phyloP scores from a whole-genome alignment of 2,888 invertebrate species.

The Eupithecia inturbata region DNA sequence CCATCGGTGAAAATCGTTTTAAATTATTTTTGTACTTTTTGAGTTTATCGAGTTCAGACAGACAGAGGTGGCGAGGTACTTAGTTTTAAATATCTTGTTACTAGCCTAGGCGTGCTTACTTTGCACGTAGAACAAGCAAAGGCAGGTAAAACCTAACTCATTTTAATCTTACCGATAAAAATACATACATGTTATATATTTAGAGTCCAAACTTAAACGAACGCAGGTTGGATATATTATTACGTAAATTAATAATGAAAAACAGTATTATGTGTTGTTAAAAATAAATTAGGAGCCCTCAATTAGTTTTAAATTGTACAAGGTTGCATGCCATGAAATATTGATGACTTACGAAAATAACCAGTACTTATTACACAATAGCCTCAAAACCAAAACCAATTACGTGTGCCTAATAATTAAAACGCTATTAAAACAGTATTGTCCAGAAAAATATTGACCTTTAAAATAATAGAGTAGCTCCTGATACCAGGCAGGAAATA shows the following conservation, averaged over 20 bases:
- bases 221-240: neutral
- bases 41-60: neutral
- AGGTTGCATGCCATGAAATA: constrained; percentile 14
- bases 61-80: neutral
- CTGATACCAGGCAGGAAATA: neutral
- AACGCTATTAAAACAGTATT: constrained; percentile 18
- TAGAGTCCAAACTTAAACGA: neutral
- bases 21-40: neutral
- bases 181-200: neutral
- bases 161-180: neutral
- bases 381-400: neutral
- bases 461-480: neutral
- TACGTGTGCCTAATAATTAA: constrained; percentile 15
- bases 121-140: neutral
- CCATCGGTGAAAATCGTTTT: too few species aligned
- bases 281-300: neutral
- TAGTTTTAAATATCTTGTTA: neutral
- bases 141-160: neutral
- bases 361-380: constrained; percentile 1
- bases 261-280: neutral
- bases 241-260: neutral
- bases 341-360: constrained; percentile 17
- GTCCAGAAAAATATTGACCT: neutral
- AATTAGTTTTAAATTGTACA: constrained; percentile 28
- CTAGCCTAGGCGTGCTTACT: neutral